These are phyloP conservation scores for Octonoba sinensis DNA, from an alignment of 2,888 invertebrate genomes.

Conservation along the genomic window DNA sequence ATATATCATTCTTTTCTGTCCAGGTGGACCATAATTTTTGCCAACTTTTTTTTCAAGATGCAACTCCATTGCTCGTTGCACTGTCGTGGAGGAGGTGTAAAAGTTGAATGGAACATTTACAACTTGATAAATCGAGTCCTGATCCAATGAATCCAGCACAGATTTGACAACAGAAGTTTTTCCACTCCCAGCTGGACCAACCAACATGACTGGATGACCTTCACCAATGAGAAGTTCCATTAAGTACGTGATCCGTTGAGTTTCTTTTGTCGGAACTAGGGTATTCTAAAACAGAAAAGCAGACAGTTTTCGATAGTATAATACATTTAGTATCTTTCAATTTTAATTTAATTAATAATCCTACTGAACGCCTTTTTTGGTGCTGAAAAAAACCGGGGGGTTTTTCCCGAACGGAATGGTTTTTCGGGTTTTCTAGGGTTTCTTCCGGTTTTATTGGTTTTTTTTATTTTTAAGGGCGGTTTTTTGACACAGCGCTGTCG, in stretches of 20 bases:
- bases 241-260: conserved; percentile 89
- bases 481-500: too few species aligned
- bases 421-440: too few species aligned
- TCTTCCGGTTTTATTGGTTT: too few species aligned
- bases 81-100: conserved; percentile 94
- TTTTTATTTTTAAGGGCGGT: too few species aligned
- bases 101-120: conserved; percentile 96
- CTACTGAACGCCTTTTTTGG: too few species aligned
- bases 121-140: conserved; percentile 79
- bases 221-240: conserved; percentile 89
- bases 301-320: too few species aligned
- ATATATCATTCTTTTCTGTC: conserved; percentile 91
- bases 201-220: conserved; percentile 92
- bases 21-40: conserved; percentile 94
- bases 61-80: conserved; percentile 92
- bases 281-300: conserved; percentile 78
- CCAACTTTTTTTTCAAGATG: conserved; percentile 97
- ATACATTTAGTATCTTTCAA: too few species aligned
- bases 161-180: conserved; percentile 94
- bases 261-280: conserved; percentile 92
- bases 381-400: too few species aligned
- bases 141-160: conserved; percentile 82
- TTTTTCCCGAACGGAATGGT: too few species aligned
- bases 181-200: conserved; percentile 92
- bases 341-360: too few species aligned